A percentile compares a stretch with the other conserved stretches of the same genome.
Conservation (phyloP, 2,113 vertebrate genomes). For the Vicugna pacos region DNA sequence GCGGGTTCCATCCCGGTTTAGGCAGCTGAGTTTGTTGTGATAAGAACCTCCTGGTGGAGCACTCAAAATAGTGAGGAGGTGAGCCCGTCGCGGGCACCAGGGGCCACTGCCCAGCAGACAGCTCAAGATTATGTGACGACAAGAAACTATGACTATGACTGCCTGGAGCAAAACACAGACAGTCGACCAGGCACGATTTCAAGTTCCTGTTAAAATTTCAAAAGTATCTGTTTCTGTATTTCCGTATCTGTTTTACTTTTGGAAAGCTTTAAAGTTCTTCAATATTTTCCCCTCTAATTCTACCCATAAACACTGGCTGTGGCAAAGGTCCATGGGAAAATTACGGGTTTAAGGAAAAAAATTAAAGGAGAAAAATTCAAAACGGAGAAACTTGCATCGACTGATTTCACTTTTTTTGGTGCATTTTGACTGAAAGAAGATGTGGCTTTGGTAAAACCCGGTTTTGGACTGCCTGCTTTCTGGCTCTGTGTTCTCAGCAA, state of each 20-base stretch:
- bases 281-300: background rate
- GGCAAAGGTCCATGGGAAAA: background rate
- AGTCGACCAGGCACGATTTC: background rate
- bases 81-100: background rate
- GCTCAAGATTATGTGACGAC: background rate
- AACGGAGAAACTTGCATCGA: background rate
- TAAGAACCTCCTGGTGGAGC: background rate
- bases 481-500: background rate
- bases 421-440: background rate
- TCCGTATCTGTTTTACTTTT: background rate
- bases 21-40: background rate
- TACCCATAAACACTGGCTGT: rapidly evolving
- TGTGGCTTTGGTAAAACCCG: too few relatives aligned
- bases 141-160: rapidly evolving
- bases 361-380: background rate
- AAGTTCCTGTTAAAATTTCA: background rate
- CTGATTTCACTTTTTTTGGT: background rate
- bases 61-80: background rate
- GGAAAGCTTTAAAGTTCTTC: background rate
- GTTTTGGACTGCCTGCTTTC: background rate
- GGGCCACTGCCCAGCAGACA: background rate
- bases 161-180: background rate
- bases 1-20: rapidly evolving
- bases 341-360: background rate
- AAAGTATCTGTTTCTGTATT: background rate